These are phyloP conservation scores for Brachionus sp. DNA, from an alignment of 1,140 invertebrate genomes.

Conservation along the genomic window DNA sequence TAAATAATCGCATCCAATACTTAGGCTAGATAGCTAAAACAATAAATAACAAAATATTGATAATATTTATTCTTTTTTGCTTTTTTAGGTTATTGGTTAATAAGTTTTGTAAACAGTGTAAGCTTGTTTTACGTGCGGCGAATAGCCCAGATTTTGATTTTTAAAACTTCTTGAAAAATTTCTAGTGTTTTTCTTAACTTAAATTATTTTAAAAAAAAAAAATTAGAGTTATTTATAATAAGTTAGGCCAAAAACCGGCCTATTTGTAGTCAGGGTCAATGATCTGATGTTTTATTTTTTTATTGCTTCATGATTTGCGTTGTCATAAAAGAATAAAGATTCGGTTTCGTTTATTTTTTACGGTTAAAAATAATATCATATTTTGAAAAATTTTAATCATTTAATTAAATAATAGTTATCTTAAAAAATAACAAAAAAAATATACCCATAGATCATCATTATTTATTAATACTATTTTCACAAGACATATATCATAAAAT, in stretches of 20 bases:
- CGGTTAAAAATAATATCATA: background rate
- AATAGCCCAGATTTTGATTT: background rate
- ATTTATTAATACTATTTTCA: too few relatives aligned
- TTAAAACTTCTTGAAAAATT: background rate
- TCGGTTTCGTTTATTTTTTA: background rate
- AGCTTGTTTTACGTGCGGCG: background rate
- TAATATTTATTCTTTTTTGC: background rate
- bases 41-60: conserved; percentile 1
- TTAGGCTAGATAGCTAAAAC: background rate
- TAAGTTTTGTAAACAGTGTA: background rate
- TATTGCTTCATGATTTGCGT: background rate
- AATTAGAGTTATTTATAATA: background rate
- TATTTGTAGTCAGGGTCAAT: background rate
- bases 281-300: background rate
- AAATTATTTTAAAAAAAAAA: background rate
- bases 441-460: too few relatives aligned
- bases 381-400: background rate
- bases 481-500: too few relatives aligned
- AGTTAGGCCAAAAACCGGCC: background rate
- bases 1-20: conserved; percentile 20
- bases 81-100: background rate
- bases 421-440: too few relatives aligned
- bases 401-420: too few relatives aligned
- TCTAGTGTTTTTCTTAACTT: background rate
- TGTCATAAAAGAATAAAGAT: conserved; percentile 1